Evolutionary conservation across 2,888 invertebrate species (phyloP).

Genomic region (Xanthorhoe designata): DNA sequence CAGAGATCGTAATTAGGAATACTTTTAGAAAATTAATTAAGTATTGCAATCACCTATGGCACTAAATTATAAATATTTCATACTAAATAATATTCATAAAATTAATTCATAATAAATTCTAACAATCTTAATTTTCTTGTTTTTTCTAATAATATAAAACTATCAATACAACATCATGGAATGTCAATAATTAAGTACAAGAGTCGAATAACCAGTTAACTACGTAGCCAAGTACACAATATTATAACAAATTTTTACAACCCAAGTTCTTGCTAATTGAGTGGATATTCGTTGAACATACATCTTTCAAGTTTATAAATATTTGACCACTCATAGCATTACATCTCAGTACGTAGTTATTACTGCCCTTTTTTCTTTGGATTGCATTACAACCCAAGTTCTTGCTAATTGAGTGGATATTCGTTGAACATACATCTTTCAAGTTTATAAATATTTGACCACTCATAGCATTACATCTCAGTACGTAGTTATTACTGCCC

Average conservation of each 20-base stretch:
- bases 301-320: constrained; percentile 2
- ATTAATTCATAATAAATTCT: constrained; percentile 49
- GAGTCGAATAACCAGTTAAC: constrained; percentile 39
- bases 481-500: constrained; percentile 12
- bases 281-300: constrained; percentile 6
- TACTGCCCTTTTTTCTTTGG: constrained; percentile 14
- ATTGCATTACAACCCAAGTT: constrained; percentile 42
- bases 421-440: constrained; percentile 5
- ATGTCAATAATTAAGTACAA: constrained; percentile 52
- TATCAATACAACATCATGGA: constrained; percentile 52
- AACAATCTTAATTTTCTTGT: constrained; percentile 41
- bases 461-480: constrained; percentile 10
- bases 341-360: neutral
- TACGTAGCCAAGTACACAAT: constrained; percentile 49
- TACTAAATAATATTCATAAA: constrained; percentile 46
- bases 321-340: constrained; percentile 11
- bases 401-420: constrained; percentile 23
- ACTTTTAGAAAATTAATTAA: constrained; percentile 47
- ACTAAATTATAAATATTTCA: constrained; percentile 62
- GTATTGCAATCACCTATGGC: constrained; percentile 69
- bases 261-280: constrained; percentile 43
- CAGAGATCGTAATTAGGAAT: constrained; percentile 57
- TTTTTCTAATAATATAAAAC: constrained; percentile 33
- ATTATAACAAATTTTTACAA: constrained; percentile 53
- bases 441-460: neutral